Conservation (phyloP, 2,888 invertebrate species). For the Sarcophaga carnaria region DNA sequence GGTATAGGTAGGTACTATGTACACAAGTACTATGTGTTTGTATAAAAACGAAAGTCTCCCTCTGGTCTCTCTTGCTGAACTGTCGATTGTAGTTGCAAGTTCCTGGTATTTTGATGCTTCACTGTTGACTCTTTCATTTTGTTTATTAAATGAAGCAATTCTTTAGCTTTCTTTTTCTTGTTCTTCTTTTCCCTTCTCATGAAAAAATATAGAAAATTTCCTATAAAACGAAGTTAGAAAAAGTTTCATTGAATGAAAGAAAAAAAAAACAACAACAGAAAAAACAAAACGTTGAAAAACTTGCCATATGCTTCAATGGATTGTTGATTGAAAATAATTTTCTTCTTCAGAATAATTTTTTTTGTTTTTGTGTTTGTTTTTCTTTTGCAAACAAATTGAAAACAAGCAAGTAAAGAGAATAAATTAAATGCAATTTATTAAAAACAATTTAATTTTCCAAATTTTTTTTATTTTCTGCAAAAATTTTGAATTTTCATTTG, state of each 20-base stretch:
- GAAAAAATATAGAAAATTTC: neutral
- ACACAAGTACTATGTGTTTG: neutral
- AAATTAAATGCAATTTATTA: neutral
- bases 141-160: neutral
- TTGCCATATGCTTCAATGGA: conserved; percentile 3
- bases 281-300: neutral
- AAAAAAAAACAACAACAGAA: too few species aligned
- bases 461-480: neutral
- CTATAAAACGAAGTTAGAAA: neutral
- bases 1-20: too few species aligned
- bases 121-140: neutral
- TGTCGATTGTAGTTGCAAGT: neutral
- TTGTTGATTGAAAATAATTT: conserved; percentile 27
- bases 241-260: too few species aligned
- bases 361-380: neutral
- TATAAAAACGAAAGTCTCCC: neutral
- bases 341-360: neutral
- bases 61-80: too few species aligned
- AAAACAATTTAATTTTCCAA: neutral
- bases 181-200: neutral
- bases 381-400: conserved; percentile 7
- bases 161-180: neutral
- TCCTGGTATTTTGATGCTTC: neutral
- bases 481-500: neutral
- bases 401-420: conserved; percentile 1